Base-by-base conservation (phyloP, 1,140 invertebrate species). In the Drosophila baimaii region DNA sequence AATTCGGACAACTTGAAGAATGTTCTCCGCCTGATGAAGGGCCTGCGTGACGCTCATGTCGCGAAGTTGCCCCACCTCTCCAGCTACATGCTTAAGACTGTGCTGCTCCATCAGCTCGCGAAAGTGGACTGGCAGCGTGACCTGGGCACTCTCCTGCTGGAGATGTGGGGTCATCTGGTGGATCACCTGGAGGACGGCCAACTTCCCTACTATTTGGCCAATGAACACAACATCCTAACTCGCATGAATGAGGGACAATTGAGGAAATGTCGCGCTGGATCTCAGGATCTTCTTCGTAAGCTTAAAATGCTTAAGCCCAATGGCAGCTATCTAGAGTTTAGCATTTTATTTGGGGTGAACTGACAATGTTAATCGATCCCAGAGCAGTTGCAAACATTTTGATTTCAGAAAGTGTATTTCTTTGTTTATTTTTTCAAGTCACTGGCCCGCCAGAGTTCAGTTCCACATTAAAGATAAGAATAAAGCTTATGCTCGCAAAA, bases 41-140 rank as follows among this genome's bases (percentile, higher is more conserved):
- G 56, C 13, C 9, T 80, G 41, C 46, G 77, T 0, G 77, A 80
- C n/a, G 51, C 39, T 10, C 21, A 79, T n/a, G 8, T 0, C 10
- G 2, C 9, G 0, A 54, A 19, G 0, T 6, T 79, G 41, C 63
- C 70, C 5, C 52, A 70, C 9, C 41, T 79, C 41, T 54, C 56
- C 23, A 81, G 77, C 19, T 80, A 79, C 19, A 79, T 79, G 77
- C 13, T 79, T 0, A 79, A 79, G 43, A 63, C 77, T 0, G 77
- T 79, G 2, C 19, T 79, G 49, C 71, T 79, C 0, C 46, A 68
- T 27, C 10, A 57, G 37, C 21, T 80, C 10, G 7, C 21, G 3
- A 29, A 13, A 6, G 29, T 23, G 3, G 10, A 55, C 19, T 79
- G 77, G 57, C 13, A 79, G 29, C 23, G 12, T 6, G 61, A 79